Base-by-base conservation (phyloP, 2,113 vertebrate genomes). In the Danionella cerebrum region DNA sequence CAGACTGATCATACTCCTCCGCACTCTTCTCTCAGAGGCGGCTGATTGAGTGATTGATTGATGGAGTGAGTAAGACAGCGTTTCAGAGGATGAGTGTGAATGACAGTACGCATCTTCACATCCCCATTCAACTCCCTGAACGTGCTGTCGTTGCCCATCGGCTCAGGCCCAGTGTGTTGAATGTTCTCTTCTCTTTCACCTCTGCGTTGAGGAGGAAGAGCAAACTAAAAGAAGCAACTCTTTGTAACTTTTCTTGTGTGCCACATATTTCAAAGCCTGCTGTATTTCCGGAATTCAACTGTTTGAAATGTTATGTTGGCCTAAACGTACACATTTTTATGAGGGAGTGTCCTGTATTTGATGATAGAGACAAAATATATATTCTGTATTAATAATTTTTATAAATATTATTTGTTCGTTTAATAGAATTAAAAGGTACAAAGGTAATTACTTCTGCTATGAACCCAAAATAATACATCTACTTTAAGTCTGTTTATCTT, bases 31-130 rank as follows among this genome's bases (percentile, higher is more conserved):
- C 12, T 2, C 22, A 22, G 18, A 36, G 54, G 11, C 21, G 1
- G 16, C 21, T 11, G 44, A 60, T 21, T 69, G 54, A n/a, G n/a
- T n/a, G n/a, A 51, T 16, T 31, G 50, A 69, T 45, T 33, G 55
- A 62, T 63, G 18, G 55, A 63, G 53, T 31, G 51, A 48, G 33
- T 65, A n/a, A 42, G 53, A 51, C 48, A 18, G 52, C 29, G 24
- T 58, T 42, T 69, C 66, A 58, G 58, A 51, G 44, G 27, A 39
- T 13, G 27, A 29, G 21, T 68, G 52, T 57, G 36, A 66, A 42
- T 52, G 45, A 45, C 53, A 44, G 25, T 31, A 24, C 18, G 36
- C 11, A 33, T 6, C 21, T 55, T 42, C 5, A 10, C 35, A 21
- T 45, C 41, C 50, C 24, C n/a, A 14, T 47, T 69, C 24, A 69